These are phyloP conservation scores for Indicator indicator DNA, from an alignment of 2,113 vertebrate genomes.

Conservation along the genomic window DNA sequence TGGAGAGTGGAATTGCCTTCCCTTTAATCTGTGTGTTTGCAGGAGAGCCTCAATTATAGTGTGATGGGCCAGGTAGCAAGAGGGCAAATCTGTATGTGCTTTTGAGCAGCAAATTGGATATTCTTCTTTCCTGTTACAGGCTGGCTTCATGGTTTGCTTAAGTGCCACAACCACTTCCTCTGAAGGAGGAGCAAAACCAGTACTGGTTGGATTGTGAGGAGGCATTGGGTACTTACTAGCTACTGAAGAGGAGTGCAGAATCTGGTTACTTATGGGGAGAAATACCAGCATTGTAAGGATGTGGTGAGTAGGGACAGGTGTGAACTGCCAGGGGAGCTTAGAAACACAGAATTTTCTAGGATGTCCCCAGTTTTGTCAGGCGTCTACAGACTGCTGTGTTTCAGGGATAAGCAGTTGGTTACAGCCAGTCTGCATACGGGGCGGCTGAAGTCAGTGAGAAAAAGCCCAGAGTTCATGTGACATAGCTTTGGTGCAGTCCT, in stretches of 20 bases:
- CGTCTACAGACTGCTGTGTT: background rate
- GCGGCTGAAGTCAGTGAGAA: background rate
- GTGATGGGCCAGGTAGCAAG: background rate
- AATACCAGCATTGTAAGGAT: background rate
- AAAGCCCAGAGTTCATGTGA: rapidly evolving
- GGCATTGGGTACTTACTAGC: rapidly evolving
- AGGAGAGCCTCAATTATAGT: background rate
- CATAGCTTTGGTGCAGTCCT: background rate
- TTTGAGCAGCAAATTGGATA: background rate
- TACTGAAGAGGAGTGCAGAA: background rate
- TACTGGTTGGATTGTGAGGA: background rate
- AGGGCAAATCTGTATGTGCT: rapidly evolving
- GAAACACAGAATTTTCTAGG: background rate
- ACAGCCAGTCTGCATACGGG: background rate
- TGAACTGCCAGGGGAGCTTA: background rate
- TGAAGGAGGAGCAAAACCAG: background rate
- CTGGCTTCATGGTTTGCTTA: background rate
- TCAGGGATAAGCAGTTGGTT: background rate
- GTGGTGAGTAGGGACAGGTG: background rate
- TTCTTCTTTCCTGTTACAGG: background rate
- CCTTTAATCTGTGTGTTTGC: background rate
- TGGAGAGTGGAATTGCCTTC: background rate
- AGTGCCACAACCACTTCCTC: background rate
- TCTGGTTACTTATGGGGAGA: rapidly evolving
- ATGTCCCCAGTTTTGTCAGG: background rate